Evolutionary conservation across 1,140 invertebrate genomes (phyloP), one percentile per base, ranked within the genome.

Genomic region (Berghia stephanieae): DNA sequence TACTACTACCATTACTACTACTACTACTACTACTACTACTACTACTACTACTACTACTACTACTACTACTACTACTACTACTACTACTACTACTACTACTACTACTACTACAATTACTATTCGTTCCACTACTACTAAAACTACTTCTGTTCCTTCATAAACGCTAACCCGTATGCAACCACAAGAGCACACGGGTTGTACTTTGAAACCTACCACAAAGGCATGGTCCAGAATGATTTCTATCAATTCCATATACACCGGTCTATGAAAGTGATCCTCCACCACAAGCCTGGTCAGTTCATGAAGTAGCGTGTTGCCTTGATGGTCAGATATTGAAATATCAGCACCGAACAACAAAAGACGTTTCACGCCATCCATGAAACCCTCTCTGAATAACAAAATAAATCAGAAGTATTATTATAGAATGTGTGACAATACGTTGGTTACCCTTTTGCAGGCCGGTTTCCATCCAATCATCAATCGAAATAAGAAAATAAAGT

Each of bases 261-360:
- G 34, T 8, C 38, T 8, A 13, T 24, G 21, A 21, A 34, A 67
- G 38, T 8, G 57, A 49, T 78, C 77, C 0, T 69, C 55, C 1
- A 78, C 80, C 2, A 78, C 81, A n/a, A 71, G 60, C 13, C 55
- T 55, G n/a, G 81, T 79, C 67, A 86, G 66, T 69, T 75, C 70
- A 46, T 87, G 86, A 0, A 87, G 76, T 8, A 85, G 79, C 5
- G 82, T 87, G 40, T 87, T 78, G 2, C 84, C 85, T 31, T 82
- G 68, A 2, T 24, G 21, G 68, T 86, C 84, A 40, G 78, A 55
- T 10, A 80, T 34, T 0, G 81, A 79, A 21, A 87, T 73, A 63
- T 86, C 83, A 3, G 82, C 83, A 8, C 82, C 82, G 46, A 80
- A 78, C 27, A 78, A 72, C 4, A 86, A 78, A 8, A 86, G 67